Conservation (phyloP, 1,140 invertebrate genomes). For the Eupeodes corollae region DNA sequence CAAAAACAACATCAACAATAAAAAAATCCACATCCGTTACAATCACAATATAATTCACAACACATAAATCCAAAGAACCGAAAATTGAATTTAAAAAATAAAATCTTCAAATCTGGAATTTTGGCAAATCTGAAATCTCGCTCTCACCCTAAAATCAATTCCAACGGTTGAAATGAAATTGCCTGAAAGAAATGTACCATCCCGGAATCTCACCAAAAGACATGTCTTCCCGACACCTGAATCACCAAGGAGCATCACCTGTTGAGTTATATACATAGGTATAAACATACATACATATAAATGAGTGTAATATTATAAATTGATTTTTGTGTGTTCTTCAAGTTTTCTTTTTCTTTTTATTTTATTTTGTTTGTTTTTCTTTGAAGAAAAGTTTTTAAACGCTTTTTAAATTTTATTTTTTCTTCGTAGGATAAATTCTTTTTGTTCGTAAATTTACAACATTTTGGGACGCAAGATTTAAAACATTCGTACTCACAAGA, state of each 20-base stretch:
- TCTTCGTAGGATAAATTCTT: too few species aligned
- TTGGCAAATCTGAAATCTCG: background rate
- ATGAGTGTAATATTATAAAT: slow-evolving; percentile 12
- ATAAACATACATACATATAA: slow-evolving; percentile 14
- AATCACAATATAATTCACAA: too few species aligned
- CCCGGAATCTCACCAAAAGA: slow-evolving; percentile 72
- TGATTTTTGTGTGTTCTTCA: slow-evolving; percentile 10
- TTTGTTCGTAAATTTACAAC: too few species aligned
- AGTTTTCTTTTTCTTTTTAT: slow-evolving; percentile 7
- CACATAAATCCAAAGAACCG: background rate
- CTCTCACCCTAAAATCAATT: slow-evolving; percentile 83
- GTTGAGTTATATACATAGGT: slow-evolving; percentile 21
- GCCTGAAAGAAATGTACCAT: slow-evolving; percentile 73
- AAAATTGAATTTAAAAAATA: background rate
- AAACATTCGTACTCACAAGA: too few species aligned
- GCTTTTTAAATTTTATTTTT: too few species aligned
- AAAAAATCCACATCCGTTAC: too few species aligned
- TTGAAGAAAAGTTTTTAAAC: too few species aligned
- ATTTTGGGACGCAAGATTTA: too few species aligned
- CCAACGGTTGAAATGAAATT: slow-evolving; percentile 91
- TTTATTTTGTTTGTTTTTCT: too few species aligned
- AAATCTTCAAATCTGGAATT: background rate
- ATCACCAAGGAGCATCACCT: slow-evolving; percentile 84
- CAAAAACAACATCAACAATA: too few species aligned
- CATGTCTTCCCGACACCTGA: slow-evolving; percentile 85